Conservation (phyloP, 2,797 vertebrate genomes). For the Pangasius sanitwongsei region DNA sequence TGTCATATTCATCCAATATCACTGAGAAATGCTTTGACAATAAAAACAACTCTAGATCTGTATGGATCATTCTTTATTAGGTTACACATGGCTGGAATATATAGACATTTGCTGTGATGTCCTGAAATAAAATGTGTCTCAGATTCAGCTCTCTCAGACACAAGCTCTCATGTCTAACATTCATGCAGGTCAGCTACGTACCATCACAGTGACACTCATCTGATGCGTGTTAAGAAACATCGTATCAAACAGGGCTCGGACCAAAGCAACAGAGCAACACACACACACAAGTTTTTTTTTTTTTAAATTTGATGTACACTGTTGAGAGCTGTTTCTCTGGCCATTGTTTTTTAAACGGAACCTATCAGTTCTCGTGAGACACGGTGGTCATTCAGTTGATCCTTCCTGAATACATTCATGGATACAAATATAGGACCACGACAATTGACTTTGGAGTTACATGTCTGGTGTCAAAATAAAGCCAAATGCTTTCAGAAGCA, state of each 20-base stretch:
- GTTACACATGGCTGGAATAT: not conserved
- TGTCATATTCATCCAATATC: not conserved
- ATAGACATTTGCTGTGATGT: not conserved
- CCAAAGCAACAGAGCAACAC: constrained; percentile 61
- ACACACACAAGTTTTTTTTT: not conserved
- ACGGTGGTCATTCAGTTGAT: not conserved
- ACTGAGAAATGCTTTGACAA: not conserved
- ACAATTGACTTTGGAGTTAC: not conserved
- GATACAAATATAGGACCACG: not conserved
- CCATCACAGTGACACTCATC: constrained; percentile 66
- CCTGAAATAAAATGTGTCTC: not conserved
- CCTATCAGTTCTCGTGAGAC: not conserved
- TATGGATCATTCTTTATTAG: not conserved
- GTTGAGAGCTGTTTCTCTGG: not conserved
- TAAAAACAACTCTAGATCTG: not conserved
- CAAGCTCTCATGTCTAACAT: constrained; percentile 63
- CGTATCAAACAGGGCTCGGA: constrained; percentile 69
- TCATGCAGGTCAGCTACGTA: constrained; percentile 68
- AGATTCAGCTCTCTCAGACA: not conserved
- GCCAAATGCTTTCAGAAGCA: not conserved
- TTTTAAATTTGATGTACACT: not conserved
- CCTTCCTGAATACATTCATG: not conserved
- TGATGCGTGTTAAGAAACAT: constrained; percentile 63
- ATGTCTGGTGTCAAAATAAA: not conserved
- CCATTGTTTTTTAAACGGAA: not conserved